Evolutionary conservation across 2,888 invertebrate genomes (phyloP).

Genomic region (Hartigia nigra): DNA sequence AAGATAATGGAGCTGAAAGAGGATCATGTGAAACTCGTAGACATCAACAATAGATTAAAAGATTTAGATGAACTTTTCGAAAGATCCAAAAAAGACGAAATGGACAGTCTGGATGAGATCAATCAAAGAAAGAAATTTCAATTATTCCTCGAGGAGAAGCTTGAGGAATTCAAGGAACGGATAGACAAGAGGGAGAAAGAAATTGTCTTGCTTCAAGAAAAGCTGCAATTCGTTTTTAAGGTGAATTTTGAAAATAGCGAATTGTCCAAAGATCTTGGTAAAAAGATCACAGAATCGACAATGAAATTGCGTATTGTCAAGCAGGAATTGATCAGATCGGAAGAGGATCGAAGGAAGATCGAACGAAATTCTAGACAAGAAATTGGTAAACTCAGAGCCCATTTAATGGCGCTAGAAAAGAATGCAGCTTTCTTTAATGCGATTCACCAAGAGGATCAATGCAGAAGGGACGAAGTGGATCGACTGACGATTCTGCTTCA

Average conservation of each 20-base stretch:
- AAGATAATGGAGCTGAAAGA: conserved; percentile 29
- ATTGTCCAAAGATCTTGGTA: conserved; percentile 37
- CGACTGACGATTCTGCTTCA: conserved; percentile 39
- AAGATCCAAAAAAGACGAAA: conserved; percentile 35
- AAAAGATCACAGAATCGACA: conserved; percentile 36
- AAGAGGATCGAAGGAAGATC: conserved; percentile 39
- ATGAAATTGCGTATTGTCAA: conserved; percentile 36
- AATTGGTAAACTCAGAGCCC: conserved; percentile 37
- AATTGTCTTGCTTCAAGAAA: conserved; percentile 33
- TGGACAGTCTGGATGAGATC: conserved; percentile 35
- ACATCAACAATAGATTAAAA: conserved; percentile 40
- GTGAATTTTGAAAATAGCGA: conserved; percentile 41
- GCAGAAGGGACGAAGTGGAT: conserved; percentile 39
- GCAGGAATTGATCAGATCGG: conserved; percentile 38
- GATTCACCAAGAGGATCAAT: conserved; percentile 21
- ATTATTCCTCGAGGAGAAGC: conserved; percentile 37
- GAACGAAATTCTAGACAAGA: conserved; percentile 40
- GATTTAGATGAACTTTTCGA: conserved; percentile 39
- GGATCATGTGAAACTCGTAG: conserved; percentile 31
- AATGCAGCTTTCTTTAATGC: conserved; percentile 38
- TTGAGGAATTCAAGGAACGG: conserved; percentile 36
- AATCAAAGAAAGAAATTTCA: conserved; percentile 36
- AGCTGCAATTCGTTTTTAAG: conserved; percentile 30
- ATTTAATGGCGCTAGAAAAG: conserved; percentile 41
- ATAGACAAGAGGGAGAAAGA: conserved; percentile 43